These are phyloP conservation scores for Eupithecia centaureata DNA, from an alignment of 2,888 invertebrate species.

Conservation along the genomic window DNA sequence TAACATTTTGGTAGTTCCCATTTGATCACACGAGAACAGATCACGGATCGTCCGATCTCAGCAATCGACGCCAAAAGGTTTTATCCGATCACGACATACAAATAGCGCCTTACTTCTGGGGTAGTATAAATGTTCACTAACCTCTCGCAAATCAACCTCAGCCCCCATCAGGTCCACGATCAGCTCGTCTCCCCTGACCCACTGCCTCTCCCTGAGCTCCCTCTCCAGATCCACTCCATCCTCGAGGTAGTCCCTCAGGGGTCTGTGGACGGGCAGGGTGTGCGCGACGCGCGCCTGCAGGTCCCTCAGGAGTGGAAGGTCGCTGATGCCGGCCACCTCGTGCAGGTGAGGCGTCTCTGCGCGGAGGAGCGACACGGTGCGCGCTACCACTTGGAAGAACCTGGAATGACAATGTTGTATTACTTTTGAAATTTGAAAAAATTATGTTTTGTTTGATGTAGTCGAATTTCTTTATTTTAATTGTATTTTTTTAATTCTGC, in stretches of 20 bases:
- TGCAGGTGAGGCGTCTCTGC: slow-evolving; percentile 68
- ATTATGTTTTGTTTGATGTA: too few relatives aligned
- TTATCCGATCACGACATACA: too few relatives aligned
- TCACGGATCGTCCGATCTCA: too few relatives aligned
- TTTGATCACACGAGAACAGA: too few relatives aligned
- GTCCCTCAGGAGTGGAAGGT: slow-evolving; percentile 58
- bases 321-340: slow-evolving; percentile 64
- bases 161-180: slow-evolving; percentile 53
- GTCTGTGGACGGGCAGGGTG: slow-evolving; percentile 55
- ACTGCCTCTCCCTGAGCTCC: slow-evolving; percentile 41
- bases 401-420: slow-evolving; percentile 45
- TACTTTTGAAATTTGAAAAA: too few relatives aligned
- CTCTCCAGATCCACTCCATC: slow-evolving; percentile 38
- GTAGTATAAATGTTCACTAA: slow-evolving; percentile 49
- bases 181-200: slow-evolving; percentile 46
- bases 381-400: slow-evolving; percentile 60
- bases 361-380: slow-evolving; percentile 59
- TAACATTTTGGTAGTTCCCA: too few relatives aligned
- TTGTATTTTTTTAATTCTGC: too few relatives aligned
- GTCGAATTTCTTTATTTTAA: too few relatives aligned
- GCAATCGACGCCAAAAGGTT: too few relatives aligned
- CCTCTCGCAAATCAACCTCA: slow-evolving; percentile 62
- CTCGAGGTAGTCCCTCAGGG: slow-evolving; percentile 54
- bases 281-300: slow-evolving; percentile 59
- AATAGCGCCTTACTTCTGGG: too few relatives aligned